Evolutionary conservation across 1,140 invertebrate genomes (phyloP).

Genomic region (Adoxophyes honmai): DNA sequence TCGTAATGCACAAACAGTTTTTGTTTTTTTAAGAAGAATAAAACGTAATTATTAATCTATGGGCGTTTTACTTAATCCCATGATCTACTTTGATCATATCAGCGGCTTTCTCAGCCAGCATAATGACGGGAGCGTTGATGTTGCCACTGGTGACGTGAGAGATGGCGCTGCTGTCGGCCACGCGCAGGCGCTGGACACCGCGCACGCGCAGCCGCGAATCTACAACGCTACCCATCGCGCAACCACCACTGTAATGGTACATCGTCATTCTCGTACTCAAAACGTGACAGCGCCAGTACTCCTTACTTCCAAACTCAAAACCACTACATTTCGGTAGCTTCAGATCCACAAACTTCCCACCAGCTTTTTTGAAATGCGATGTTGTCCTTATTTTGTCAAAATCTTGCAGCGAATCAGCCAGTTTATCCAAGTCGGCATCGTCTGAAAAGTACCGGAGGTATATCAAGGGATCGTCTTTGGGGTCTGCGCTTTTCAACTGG

Average conservation of each 20-base stretch:
- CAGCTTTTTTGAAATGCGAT: slow-evolving; percentile 22
- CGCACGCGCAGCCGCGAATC: slow-evolving; percentile 70
- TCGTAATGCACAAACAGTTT: too few relatives aligned
- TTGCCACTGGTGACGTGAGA: slow-evolving; percentile 21
- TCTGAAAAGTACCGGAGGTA: slow-evolving; percentile 77
- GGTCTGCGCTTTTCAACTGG: slow-evolving; percentile 71
- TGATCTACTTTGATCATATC: slow-evolving; percentile 9
- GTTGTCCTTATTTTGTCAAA: slow-evolving; percentile 15
- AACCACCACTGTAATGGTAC: slow-evolving; percentile 74
- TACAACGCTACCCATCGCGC: slow-evolving; percentile 74
- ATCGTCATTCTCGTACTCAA: slow-evolving; percentile 47
- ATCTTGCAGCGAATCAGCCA: slow-evolving; percentile 25
- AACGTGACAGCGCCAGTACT: slow-evolving; percentile 68
- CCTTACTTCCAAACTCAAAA: slow-evolving; percentile 22
- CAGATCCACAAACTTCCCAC: slow-evolving; percentile 26
- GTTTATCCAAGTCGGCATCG: slow-evolving; percentile 52
- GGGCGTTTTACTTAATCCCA: too few relatives aligned
- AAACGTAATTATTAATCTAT: too few relatives aligned
- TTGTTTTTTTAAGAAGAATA: too few relatives aligned
- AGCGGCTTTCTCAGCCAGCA: slow-evolving; percentile 20
- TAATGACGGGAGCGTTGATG: neutral
- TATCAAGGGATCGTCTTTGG: slow-evolving; percentile 78
- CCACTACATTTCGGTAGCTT: slow-evolving; percentile 21
- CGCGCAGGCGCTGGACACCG: slow-evolving; percentile 44
- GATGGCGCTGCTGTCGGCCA: slow-evolving; percentile 44